Evolutionary conservation across 30 jellyfish, hydroid and myxozoan genomes (phyloP).

Genomic region (Turritopsis rubra): DNA sequence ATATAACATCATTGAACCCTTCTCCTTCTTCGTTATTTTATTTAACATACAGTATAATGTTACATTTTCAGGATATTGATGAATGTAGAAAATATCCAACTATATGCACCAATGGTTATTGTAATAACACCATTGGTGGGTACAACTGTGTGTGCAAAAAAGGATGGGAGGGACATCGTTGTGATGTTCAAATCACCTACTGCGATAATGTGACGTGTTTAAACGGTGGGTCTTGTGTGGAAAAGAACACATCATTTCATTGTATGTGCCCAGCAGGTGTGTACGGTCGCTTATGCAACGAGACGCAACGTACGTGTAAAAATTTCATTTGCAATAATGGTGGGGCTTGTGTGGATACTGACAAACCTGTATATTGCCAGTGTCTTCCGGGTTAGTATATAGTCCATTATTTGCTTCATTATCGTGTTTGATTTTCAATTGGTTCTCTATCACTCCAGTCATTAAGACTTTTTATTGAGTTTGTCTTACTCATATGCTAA

Average conservation of each 20-base stretch:
- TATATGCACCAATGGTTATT: background rate
- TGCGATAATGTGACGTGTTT: conserved; percentile 13
- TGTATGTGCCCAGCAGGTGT: background rate
- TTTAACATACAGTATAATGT: too few species aligned
- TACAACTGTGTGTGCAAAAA: background rate
- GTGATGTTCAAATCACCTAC: background rate
- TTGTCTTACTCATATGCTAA: background rate
- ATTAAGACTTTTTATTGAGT: background rate
- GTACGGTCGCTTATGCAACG: background rate
- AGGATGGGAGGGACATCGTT: background rate
- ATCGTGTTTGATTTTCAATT: too few species aligned
- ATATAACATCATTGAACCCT: too few species aligned
- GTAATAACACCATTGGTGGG: background rate
- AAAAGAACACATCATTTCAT: background rate
- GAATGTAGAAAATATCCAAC: background rate
- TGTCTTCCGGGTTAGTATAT: conserved; percentile 2
- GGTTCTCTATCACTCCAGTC: background rate
- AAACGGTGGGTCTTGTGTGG: conserved; percentile 22
- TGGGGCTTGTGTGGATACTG: background rate
- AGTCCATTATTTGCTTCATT: too few species aligned
- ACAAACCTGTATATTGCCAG: background rate
- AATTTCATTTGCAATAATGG: background rate
- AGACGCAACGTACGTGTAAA: background rate
- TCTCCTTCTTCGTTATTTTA: too few species aligned
- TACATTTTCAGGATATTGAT: background rate